These are phyloP conservation scores for Philhelius pedissequus DNA, from an alignment of 2,888 invertebrate species.

Conservation along the genomic window DNA sequence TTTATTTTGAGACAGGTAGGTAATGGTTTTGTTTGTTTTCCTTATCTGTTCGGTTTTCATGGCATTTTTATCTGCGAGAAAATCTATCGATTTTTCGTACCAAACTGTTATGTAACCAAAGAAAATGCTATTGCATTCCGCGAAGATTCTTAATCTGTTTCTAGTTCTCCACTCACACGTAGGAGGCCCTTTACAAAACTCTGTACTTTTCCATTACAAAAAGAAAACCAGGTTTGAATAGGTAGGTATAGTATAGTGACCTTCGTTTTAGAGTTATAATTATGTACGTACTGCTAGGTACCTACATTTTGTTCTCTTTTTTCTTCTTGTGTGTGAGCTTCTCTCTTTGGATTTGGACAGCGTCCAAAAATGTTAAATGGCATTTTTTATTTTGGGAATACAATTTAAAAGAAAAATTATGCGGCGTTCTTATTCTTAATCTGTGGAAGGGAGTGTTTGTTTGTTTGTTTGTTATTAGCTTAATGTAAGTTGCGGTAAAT, in stretches of 20 bases:
- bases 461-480: neutral
- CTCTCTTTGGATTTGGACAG: constrained; percentile 29
- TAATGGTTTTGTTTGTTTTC: neutral
- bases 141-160: neutral
- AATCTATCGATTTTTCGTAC: constrained; percentile 48
- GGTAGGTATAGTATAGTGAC: neutral
- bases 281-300: too few relatives aligned
- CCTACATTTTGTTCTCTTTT: neutral
- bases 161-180: neutral
- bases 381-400: constrained; percentile 56
- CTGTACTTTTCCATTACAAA: constrained; percentile 49
- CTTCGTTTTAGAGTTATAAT: constrained; percentile 12
- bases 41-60: neutral
- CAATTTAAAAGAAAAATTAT: neutral
- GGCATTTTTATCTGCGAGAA: neutral
- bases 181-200: neutral
- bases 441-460: neutral
- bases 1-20: neutral
- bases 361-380: constrained; percentile 52
- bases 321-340: neutral
- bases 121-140: neutral
- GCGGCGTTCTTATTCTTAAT: neutral
- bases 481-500: neutral
- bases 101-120: constrained; percentile 41
- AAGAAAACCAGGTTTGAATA: neutral